Percentiles rank a stretch among this genome's conserved stretches.
phyloP scores from a whole-genome alignment of 2,888 invertebrate species.

The Philhelius pedissequus region DNA sequence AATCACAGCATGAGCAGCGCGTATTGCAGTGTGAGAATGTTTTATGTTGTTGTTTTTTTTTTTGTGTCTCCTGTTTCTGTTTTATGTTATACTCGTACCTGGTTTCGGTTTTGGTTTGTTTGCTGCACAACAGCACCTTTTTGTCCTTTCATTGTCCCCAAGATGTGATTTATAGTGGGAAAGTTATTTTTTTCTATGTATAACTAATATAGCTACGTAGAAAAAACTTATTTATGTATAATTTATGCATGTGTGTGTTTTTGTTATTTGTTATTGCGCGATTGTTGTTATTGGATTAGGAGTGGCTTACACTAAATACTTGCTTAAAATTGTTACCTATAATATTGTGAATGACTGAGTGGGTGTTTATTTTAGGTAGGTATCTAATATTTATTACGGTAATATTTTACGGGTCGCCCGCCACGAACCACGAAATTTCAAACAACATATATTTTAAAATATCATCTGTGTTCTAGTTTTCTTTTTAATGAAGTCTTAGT shows the following conservation, averaged over 20 bases:
- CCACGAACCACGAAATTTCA: too few relatives aligned
- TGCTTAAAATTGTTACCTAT: too few relatives aligned
- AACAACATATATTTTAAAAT: too few relatives aligned
- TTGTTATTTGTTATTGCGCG: too few relatives aligned
- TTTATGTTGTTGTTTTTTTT: slow-evolving; percentile 36
- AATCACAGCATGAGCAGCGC: slow-evolving; percentile 47
- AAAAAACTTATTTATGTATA: slow-evolving; percentile 15
- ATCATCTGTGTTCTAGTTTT: too few relatives aligned
- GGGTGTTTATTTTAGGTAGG: not conserved
- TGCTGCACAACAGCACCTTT: slow-evolving; percentile 9
- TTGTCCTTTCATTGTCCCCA: slow-evolving; percentile 30
- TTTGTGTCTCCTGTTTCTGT: too few relatives aligned
- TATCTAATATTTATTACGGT: not conserved
- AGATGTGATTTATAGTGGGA: slow-evolving; percentile 33
- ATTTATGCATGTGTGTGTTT: not conserved
- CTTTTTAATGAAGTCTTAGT: too few relatives aligned
- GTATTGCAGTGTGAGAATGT: slow-evolving; percentile 42
- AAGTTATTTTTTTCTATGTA: not conserved
- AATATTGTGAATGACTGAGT: not conserved
- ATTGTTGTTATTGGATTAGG: slow-evolving; percentile 20
- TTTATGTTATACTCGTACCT: slow-evolving; percentile 44
- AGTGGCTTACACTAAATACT: not conserved
- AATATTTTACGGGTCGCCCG: too few relatives aligned
- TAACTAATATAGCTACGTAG: not conserved
- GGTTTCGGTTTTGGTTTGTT: slow-evolving; percentile 17